These are phyloP conservation scores for Mastomys natalensis DNA, from an alignment of 2,113 vertebrate genomes.

Conservation along the genomic window DNA sequence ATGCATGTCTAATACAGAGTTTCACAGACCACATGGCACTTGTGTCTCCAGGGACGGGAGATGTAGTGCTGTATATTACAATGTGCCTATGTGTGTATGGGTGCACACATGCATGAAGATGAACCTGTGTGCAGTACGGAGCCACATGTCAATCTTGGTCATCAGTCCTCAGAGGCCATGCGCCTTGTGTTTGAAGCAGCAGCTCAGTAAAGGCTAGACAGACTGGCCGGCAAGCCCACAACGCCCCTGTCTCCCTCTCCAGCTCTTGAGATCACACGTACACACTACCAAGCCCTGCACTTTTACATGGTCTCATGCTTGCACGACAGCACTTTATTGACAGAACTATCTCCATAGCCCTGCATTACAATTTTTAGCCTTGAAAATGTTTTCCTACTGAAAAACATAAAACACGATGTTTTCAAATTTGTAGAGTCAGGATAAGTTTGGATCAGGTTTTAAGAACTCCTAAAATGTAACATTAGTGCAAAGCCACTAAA, in stretches of 20 bases:
- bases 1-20: accelerated
- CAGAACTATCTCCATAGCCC: background rate
- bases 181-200: background rate
- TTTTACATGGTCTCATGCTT: background rate
- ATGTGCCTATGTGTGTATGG: background rate
- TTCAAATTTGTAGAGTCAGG: background rate
- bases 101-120: background rate
- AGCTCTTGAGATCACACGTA: background rate
- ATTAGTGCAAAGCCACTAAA: background rate
- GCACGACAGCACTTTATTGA: background rate
- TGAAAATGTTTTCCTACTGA: background rate
- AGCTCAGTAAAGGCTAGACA: background rate
- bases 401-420: constrained; percentile 12
- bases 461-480: background rate
- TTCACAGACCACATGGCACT: background rate
- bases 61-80: background rate
- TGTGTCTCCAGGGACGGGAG: background rate
- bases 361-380: background rate
- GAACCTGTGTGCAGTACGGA: background rate
- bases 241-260: background rate
- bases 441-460: background rate
- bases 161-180: background rate
- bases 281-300: background rate
- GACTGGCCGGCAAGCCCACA: background rate
- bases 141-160: background rate